Evolutionary conservation across 1,140 invertebrate species (phyloP).

Genomic region (Dendrolimus kikuchii): DNA sequence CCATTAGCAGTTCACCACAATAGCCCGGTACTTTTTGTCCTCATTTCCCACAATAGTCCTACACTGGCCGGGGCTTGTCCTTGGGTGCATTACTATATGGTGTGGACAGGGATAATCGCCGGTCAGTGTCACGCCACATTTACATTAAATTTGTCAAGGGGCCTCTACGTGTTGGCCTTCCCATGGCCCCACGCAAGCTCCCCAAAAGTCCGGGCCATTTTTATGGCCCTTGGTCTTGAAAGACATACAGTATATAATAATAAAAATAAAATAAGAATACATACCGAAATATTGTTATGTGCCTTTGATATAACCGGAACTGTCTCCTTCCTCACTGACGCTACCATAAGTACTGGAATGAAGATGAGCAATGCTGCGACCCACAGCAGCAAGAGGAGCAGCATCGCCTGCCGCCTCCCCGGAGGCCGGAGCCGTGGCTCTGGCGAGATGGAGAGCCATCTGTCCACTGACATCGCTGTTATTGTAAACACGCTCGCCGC

Average conservation of each 20-base stretch:
- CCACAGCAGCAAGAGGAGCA: slow-evolving; percentile 79
- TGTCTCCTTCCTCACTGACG: slow-evolving; percentile 49
- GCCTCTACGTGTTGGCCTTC: no score
- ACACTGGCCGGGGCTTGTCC: no score
- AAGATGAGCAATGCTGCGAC: slow-evolving; percentile 77
- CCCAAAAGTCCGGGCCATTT: no score
- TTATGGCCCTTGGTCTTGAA: no score
- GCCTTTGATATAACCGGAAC: slow-evolving; percentile 52
- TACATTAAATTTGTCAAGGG: no score
- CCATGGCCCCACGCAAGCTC: no score
- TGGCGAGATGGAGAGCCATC: slow-evolving; percentile 82
- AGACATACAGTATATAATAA: background rate
- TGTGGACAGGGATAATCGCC: no score
- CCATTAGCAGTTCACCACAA: no score
- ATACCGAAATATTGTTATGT: slow-evolving; percentile 47
- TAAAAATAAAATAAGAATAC: slow-evolving; percentile 15
- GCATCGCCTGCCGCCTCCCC: slow-evolving; percentile 74
- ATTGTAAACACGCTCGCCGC: slow-evolving; percentile 85
- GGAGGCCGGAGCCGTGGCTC: slow-evolving; percentile 77
- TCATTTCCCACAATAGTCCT: no score
- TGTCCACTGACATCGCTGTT: slow-evolving; percentile 83
- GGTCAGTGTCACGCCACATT: no score
- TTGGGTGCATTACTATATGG: no score
- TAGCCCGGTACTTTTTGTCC: no score
- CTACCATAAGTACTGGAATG: slow-evolving; percentile 75